These are phyloP conservation scores for Archegozetes longisetosus DNA, from an alignment of 1,140 invertebrate genomes.

Conservation along the genomic window DNA sequence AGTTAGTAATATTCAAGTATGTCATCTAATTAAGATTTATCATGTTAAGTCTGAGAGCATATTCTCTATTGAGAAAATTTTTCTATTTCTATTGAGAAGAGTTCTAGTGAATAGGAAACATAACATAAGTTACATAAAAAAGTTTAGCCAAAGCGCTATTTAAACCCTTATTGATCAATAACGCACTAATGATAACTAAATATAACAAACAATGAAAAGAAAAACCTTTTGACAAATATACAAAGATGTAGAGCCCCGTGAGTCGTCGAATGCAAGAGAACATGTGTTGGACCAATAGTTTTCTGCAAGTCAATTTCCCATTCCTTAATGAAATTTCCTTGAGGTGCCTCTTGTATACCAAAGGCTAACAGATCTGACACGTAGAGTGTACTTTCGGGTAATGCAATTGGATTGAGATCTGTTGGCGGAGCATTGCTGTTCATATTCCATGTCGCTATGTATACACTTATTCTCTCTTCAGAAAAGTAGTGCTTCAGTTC, in stretches of 20 bases:
- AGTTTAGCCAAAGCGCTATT: no score
- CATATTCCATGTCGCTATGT: conserved; percentile 93
- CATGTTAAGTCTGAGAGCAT: no score
- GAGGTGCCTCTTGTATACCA: conserved; percentile 68
- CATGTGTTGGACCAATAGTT: conserved; percentile 73
- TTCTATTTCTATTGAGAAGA: no score
- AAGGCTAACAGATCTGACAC: conserved; percentile 78
- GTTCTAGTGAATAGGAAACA: no score
- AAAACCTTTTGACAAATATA: conserved; percentile 65
- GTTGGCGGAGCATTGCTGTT: conserved; percentile 46
- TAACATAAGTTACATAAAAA: no score
- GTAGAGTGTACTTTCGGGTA: conserved; percentile 61
- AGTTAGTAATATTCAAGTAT: no score
- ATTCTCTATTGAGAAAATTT: no score
- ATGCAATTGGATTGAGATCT: conserved; percentile 68
- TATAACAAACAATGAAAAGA: no score
- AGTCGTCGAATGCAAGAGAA: conserved; percentile 59
- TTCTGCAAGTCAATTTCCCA: conserved; percentile 84
- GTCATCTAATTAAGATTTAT: no score
- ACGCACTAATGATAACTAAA: no score
- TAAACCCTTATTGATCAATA: no score
- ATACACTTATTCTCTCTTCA: conserved; percentile 60
- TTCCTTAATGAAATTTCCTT: conserved; percentile 34
- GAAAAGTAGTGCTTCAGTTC: conserved; percentile 73
- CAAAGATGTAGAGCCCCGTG: conserved; percentile 73